A percentile compares a stretch with the other conserved stretches of the same genome.
Evolutionary conservation across 2,113 vertebrate genomes (phyloP).

Genomic region (Lates calcarifer): DNA sequence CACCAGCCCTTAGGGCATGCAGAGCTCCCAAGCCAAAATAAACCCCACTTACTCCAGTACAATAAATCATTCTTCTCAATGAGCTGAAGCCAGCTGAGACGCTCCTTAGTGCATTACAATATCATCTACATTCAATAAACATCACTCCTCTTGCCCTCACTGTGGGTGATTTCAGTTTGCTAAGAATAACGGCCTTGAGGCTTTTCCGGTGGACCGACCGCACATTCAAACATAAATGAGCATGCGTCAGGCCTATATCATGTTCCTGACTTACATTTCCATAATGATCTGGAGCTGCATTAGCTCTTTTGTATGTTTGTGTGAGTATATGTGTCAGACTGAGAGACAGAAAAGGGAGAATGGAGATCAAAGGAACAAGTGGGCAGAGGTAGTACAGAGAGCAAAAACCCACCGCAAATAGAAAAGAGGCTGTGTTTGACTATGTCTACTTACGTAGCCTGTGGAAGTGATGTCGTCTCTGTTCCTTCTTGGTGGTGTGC

Average conservation of each 20-base stretch:
- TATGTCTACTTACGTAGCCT: slow-evolving; percentile 60
- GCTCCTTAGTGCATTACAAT: slow-evolving; percentile 77
- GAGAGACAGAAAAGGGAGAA: slow-evolving; percentile 11
- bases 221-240: slow-evolving; percentile 58
- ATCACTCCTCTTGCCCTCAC: slow-evolving; percentile 65
- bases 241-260: slow-evolving; percentile 34
- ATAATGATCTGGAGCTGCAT: slow-evolving; percentile 57
- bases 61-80: slow-evolving; percentile 85
- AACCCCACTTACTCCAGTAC: slow-evolving; percentile 80
- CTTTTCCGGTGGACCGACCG: slow-evolving; percentile 51
- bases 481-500: slow-evolving; percentile 82
- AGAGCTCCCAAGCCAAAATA: slow-evolving; percentile 83
- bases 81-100: slow-evolving; percentile 81
- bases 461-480: slow-evolving; percentile 69
- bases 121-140: slow-evolving; percentile 80
- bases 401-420: slow-evolving; percentile 5
- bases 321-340: slow-evolving; percentile 12
- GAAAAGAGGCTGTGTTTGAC: slow-evolving; percentile 47
- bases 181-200: slow-evolving; percentile 69
- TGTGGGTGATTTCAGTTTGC: slow-evolving; percentile 67
- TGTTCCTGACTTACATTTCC: slow-evolving; percentile 45
- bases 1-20: slow-evolving; percentile 75
- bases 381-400: not conserved
- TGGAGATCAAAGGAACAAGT: slow-evolving; percentile 40
- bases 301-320: slow-evolving; percentile 50